Evolutionary conservation across 2,888 invertebrate species (phyloP).

Genomic region (Timandra comae): DNA sequence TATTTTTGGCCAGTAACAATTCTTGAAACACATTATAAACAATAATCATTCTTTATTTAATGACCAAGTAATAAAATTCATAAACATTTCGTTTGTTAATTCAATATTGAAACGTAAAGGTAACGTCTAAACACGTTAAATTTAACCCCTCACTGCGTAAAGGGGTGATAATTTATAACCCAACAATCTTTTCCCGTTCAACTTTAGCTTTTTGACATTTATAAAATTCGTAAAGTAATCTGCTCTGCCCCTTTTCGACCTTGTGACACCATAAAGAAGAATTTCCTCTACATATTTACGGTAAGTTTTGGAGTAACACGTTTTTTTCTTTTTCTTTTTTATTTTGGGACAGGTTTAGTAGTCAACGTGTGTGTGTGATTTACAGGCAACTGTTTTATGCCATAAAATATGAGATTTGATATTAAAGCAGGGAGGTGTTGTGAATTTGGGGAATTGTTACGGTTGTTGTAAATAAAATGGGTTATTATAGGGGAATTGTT

Average conservation of each 20-base stretch:
- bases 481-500: no score
- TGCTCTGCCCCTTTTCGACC: constrained; percentile 19
- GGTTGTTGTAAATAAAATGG: no score
- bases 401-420: constrained; percentile 18
- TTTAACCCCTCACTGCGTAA: constrained; percentile 18
- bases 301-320: constrained; percentile 18
- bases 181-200: constrained; percentile 27
- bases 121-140: constrained; percentile 1
- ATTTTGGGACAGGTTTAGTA: constrained; percentile 34
- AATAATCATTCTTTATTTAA: no score
- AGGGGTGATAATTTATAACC: constrained; percentile 20
- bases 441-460: constrained; percentile 11
- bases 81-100: no score
- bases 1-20: no score
- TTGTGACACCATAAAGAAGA: constrained; percentile 23
- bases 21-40: no score
- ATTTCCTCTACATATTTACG: constrained; percentile 21
- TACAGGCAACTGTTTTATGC: constrained; percentile 9
- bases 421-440: constrained; percentile 25
- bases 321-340: constrained; percentile 14
- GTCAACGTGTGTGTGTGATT: constrained; percentile 41
- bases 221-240: constrained; percentile 24
- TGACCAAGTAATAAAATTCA: no score
- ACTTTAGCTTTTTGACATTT: constrained; percentile 24
- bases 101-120: constrained; percentile 6